Base-by-base conservation (phyloP, 2,797 vertebrate genomes). In the Anabas testudineus region DNA sequence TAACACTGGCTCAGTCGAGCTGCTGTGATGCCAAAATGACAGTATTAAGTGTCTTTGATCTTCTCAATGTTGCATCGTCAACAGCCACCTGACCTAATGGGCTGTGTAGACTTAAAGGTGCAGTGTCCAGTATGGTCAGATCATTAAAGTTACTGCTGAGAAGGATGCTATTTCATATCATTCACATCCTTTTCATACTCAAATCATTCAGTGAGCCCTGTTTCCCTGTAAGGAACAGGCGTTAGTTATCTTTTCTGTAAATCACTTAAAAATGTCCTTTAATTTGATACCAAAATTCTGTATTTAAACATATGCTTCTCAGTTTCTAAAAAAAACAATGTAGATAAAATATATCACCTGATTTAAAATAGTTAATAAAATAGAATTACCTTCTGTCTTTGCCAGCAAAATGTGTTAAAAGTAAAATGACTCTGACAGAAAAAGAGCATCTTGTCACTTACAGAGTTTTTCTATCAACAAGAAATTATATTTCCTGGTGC, bases 31-130 rank as follows among this genome's bases (percentile, higher is more conserved):
- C 72, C 74, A 72, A 65, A 62, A 76, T 53, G n/a, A n/a, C n/a
- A n/a, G n/a, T 19, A 49, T 56, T 22, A 76, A 55, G 69, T 53
- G 34, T 74, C 19, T 53, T 15, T 28, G 15, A 34, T 52, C 39
- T 37, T 57, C 6, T 42, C n/a, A 24, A 15, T 39, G 59, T 83
- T 81, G 65, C 65, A 63, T 76, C 67, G 54, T 59, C 24, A 57
- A 81, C 59, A 34, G 37, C 10, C 12, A 37, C 51, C n/a, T 80
- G 61, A 56, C 47, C 28, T 70, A 53, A 55, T 58, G 75, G 70
- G 13, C 37, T 53, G 7, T 18, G 8, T 7, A 13, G 36, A 9
- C 41, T 7, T 12, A 7, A 18, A 36, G 34, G 14, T 21, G 10
- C 4, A 9, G 34, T 19, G 21, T 54, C 18, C n/a, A 12, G 32